Evolutionary conservation across 2,113 vertebrate species (phyloP), one percentile per base, ranked within the genome.

Genomic region (Fregetta grallaria): DNA sequence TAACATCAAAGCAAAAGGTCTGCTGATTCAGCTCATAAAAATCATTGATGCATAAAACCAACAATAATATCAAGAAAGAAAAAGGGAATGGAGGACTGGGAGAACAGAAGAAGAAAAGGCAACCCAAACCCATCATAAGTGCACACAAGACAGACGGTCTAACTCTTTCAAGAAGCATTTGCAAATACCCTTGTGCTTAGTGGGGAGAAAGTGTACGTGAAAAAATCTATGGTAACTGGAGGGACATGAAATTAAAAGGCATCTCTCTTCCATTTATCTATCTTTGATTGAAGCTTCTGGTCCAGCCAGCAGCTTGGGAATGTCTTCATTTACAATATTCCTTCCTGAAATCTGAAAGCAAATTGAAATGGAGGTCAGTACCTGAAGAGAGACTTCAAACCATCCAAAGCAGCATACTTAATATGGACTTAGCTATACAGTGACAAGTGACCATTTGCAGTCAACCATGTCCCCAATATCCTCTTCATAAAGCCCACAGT

Each of bases 261-360:
- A 95, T 96, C 92, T 96, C 82, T 94, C 38, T 67, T 58, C 88
- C 80, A 67, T 10, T 26, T 71, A 8, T 94, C 56, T 80, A 17
- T 86, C 86, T 96, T 66, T 40, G 76, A 65, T 90, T 80, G 65
- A 93, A 97, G 98, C 98, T 98, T 80, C 99, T 99, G 99, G 99
- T 97, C 99, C 99, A 98, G 99, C 99, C 99, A 99, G 99, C 97
- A 98, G 98, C 98, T 94, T 75, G 80, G 86, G 65, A 56, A 23
- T 9, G 59, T 32, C 79, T 97, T 99, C 98, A 99, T 97, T 99
- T 99, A 98, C 98, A 99, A 78, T 99, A 98, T 96, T 98, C 99
- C 95, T 98, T 99, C 95, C 99, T 98, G 97, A 99, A 99, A 90
- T 99, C 99, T 99, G 98, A 79, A 97, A 97, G 72, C 62, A 94